Evolutionary conservation across 2,113 vertebrate species (phyloP), one percentile per base, ranked within the genome.

Genomic region (Trematomus loennbergii): DNA sequence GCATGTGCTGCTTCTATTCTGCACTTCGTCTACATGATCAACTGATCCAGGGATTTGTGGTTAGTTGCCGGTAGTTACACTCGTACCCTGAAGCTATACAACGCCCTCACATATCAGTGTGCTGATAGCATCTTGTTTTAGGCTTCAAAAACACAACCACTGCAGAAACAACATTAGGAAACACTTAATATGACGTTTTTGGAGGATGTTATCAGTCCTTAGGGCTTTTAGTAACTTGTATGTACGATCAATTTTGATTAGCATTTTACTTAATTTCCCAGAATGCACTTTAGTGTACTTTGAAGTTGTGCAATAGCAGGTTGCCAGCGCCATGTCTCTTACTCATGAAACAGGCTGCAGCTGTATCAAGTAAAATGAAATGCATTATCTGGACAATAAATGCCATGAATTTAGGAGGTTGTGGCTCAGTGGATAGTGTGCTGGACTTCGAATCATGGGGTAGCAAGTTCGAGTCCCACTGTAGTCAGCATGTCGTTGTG

Each of bases 21-120:
- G 6, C 17, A 54, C 73, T 71, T 52, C 60, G 73, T 67, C 72
- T 89, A 86, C 88, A 82, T 86, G 82, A 91, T 85, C 79, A 67
- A 49, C 83, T 89, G 88, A 91, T 89, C 87, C 81, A 65, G 73
- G 65, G 86, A 81, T 70, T 73, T 78, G 72, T 75, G 73, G 69
- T 46, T 29, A 25, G 66, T 72, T 75, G 73, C 36, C 43, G 54
- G 67, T n/a, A 68, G 66, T 71, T 29, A 29, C 25, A 25, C 25
- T 2, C 81, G 36, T 25, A 46, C 71, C 52, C 33, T 13, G 48
- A 70, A 43, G 60, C 65, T 62, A 64, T 12, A n/a, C 58, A 66
- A 55, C 43, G 49, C 18, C 1, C 12, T 67, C 17, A 60, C 29
- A 45, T 55, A 64, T 25, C 36, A n/a, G 7, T 12, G 15, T 12